A percentile compares a stretch with the other conserved stretches of the same genome.
Conservation (phyloP, 2,797 vertebrate genomes). For the Bradypus variegatus region DNA sequence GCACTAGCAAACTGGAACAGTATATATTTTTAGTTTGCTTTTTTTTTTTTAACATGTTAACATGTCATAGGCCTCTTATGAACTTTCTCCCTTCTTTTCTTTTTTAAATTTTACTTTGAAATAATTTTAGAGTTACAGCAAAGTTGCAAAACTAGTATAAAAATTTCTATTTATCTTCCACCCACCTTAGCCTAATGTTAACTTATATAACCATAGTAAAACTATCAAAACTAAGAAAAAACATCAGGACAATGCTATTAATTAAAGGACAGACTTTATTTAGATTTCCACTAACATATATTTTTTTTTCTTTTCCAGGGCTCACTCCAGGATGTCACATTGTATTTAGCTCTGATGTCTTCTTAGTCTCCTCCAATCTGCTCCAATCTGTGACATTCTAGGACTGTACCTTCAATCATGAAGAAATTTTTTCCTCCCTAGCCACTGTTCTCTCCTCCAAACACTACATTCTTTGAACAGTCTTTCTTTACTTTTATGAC, state of each 20-base stretch:
- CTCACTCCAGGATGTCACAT: too few relatives aligned
- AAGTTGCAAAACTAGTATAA: not conserved
- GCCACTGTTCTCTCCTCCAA: not conserved
- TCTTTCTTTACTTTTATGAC: too few relatives aligned
- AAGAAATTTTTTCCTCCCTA: not conserved
- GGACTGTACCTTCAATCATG: not conserved
- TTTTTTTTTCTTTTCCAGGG: too few relatives aligned
- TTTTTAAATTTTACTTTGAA: not conserved
- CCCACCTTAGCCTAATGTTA: not conserved
- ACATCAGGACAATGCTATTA: too few relatives aligned
- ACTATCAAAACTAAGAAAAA: too few relatives aligned
- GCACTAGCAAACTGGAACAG: too few relatives aligned
- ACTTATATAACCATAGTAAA: not conserved
- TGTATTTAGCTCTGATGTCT: too few relatives aligned
- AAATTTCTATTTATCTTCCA: not conserved
- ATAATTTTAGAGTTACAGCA: not conserved
- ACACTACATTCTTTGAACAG: not conserved
- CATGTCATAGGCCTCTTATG: too few relatives aligned
- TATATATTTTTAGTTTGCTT: not conserved
- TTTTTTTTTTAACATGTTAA: not conserved
- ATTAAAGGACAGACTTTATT: too few relatives aligned
- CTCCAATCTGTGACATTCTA: not conserved
- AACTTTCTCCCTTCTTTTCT: not conserved
- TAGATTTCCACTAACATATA: too few relatives aligned
- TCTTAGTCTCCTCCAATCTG: too few relatives aligned